Base-by-base conservation (phyloP, 2,113 vertebrate species). In the Solea senegalensis region DNA sequence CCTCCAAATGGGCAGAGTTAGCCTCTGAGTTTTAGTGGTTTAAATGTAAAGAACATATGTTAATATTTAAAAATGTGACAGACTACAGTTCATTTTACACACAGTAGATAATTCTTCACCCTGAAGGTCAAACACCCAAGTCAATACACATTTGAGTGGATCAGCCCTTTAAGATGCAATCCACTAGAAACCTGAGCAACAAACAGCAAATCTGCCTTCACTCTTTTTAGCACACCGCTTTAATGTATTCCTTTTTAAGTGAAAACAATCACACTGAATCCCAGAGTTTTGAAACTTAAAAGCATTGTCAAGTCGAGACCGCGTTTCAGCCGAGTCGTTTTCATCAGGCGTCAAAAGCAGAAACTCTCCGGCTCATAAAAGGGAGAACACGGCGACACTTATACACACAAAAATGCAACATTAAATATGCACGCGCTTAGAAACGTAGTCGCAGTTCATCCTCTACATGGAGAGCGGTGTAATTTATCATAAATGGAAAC, bases 211-310 rank as follows among this genome's bases (percentile, higher is more conserved):
- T 51, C 34, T 64, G 11, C 13, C 41, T 14, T 28, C 13, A 12
- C 2, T 12, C 52, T 28, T 54, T 28, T 54, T 28, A 21, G 9
- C n/a, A 9, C 10, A 9, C 21, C 2, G 26, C 41, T 26, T 60
- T 60, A 45, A 45, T 60, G 58, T 27, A 60, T 60, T 60, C 43
- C 7, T 26, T 61, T 48, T 61, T 28, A 61, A 48, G 59, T 48
- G 21, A 48, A 9, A 40, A 13, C 6, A 50, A 39, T 40, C 46
- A 40, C 9, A 40, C 3, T 12, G 14, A 11, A 48, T 34, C 26
- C 13, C 11, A 60, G 9, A 3, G 55, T 41, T 44, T 21, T 46
- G 43, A 49, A 63, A 50, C 26, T 16, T 13, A 4, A 63, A 63
- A 62, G 59, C 13, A 28, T n/a, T 5, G 4, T 48, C 13, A 34